phyloP scores from a whole-genome alignment of 2,888 invertebrate genomes.

The Yponomeuta sedellus region DNA sequence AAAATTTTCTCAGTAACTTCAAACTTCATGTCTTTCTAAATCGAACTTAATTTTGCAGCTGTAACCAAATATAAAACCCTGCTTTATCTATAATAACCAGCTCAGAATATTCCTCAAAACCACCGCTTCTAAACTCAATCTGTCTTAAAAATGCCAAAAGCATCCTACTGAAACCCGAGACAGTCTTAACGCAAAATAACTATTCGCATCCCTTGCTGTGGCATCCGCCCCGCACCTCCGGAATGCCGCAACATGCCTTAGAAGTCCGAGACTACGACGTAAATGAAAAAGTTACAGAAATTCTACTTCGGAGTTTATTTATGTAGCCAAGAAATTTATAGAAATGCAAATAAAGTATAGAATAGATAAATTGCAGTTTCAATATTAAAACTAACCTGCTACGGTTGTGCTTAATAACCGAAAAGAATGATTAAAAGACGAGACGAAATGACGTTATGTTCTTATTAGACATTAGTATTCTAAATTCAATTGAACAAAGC shows the following conservation, averaged over 20 bases:
- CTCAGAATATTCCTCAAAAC: background rate
- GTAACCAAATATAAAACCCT: background rate
- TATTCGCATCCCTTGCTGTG: background rate
- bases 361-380: too few species aligned
- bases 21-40: too few species aligned
- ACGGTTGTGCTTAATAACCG: too few species aligned
- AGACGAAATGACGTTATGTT: too few species aligned
- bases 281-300: background rate
- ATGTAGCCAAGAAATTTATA: too few species aligned
- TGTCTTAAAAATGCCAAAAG: background rate
- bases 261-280: background rate
- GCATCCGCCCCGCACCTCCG: background rate
- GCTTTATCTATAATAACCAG: background rate
- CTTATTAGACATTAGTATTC: too few species aligned
- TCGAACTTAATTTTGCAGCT: too few species aligned
- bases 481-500: too few species aligned
- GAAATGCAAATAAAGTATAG: too few species aligned
- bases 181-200: conserved; percentile 5
- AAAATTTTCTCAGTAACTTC: too few species aligned
- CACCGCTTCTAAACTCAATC: background rate
- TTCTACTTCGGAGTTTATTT: background rate
- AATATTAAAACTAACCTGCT: too few species aligned
- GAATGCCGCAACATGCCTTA: conserved; percentile 6
- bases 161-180: background rate
- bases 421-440: too few species aligned